Evolutionary conservation across 2,888 invertebrate genomes (phyloP).

Genomic region (Drosophila demipolita): DNA sequence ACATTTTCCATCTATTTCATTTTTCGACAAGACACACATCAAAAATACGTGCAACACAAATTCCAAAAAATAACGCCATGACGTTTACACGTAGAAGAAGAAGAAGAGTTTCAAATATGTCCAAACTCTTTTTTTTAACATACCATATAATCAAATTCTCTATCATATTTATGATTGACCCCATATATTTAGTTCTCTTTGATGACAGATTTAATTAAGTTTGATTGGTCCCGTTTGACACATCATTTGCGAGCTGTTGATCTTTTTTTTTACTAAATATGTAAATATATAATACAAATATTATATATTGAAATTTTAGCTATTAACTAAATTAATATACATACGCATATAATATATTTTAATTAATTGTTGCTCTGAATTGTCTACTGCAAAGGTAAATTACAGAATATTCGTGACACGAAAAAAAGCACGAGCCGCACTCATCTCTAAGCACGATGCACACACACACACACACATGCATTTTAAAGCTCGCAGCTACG

Average conservation of each 20-base stretch:
- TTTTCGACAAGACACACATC: background rate
- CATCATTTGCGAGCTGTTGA: background rate
- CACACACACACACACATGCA: slow-evolving; percentile 8
- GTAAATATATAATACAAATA: too few species aligned
- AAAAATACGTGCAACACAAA: background rate
- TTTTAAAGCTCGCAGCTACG: slow-evolving; percentile 45
- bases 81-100: background rate
- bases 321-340: background rate
- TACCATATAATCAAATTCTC: background rate
- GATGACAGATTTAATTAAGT: background rate
- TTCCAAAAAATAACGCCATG: background rate
- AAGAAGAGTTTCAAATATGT: background rate
- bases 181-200: too few species aligned
- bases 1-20: background rate
- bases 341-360: background rate
- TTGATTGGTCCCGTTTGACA: background rate
- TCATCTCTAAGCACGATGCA: background rate
- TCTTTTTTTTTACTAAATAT: background rate
- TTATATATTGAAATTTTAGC: background rate
- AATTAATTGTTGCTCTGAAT: background rate
- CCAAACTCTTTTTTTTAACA: background rate
- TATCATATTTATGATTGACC: background rate
- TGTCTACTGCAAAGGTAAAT: background rate
- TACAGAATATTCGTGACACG: background rate
- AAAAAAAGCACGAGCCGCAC: background rate